Percentiles rank a stretch among this genome's conserved stretches.
These are phyloP conservation scores for Melopsittacus undulatus DNA, from an alignment of 2,797 vertebrate genomes.

Conservation along the genomic window DNA sequence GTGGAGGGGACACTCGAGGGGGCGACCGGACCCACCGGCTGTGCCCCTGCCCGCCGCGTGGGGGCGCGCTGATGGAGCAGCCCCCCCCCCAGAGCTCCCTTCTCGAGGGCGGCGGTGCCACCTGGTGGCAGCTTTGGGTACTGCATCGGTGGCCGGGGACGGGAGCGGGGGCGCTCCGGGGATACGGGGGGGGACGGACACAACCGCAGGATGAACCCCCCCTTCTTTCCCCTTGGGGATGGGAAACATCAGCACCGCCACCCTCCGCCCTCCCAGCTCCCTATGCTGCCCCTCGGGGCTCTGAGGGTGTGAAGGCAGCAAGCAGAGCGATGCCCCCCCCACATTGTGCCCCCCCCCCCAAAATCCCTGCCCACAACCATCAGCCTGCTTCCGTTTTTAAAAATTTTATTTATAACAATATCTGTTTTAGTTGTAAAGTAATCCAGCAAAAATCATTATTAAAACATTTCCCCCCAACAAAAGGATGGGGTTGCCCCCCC, in stretches of 20 bases:
- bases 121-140: neutral
- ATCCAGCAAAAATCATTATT: slow-evolving; percentile 87
- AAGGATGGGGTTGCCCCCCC: slow-evolving; percentile 45
- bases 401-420: slow-evolving; percentile 93
- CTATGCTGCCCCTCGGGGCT: neutral
- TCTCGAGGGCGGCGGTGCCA: neutral
- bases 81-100: neutral
- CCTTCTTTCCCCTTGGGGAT: neutral
- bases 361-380: neutral
- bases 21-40: too few relatives aligned
- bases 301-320: too few relatives aligned
- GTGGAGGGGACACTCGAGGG: too few relatives aligned
- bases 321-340: too few relatives aligned
- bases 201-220: neutral
- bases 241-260: too few relatives aligned
- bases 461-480: slow-evolving; percentile 79
- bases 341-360: too few relatives aligned
- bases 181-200: too few relatives aligned
- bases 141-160: neutral
- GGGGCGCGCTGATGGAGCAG: neutral
- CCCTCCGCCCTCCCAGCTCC: neutral
- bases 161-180: too few relatives aligned
- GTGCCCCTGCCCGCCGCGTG: too few relatives aligned
- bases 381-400: slow-evolving; percentile 73
- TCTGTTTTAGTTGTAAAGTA: slow-evolving; percentile 89